Base-by-base conservation (phyloP, 2,888 invertebrate species). In the Ashinkailepas kermadecensis region DNA sequence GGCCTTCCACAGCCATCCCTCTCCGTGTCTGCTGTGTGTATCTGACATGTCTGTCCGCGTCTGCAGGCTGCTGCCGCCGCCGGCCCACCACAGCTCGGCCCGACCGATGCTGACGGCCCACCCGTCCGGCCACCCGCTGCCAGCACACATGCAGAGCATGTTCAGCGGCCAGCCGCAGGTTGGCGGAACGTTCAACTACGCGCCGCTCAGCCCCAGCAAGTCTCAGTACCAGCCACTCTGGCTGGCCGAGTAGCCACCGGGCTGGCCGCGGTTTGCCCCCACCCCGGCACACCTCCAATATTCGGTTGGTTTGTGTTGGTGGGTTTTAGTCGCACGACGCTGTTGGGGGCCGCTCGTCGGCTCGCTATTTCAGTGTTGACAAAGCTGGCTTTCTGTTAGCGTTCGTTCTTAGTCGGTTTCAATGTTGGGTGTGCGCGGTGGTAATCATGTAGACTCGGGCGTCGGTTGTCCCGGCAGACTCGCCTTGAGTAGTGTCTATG, bases 81-180 rank as follows among this genome's bases (percentile, higher is more conserved):
- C 93, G 80, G 95, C 95, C 39, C 95, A 94, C 88, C 94, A 94
- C 89, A 92, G 92, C 85, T 89, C 92, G 56, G 86, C 91, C 91
- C 81, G 90, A 91, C 85, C 87, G 91, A 87, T 90, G 91, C 85
- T 57, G 85, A 85, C 57, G 85, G 86, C 62, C 85, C 85, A 12
- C 85, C 85, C 21, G 85, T 85, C 80, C 90, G 90, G 84, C 84
- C 85, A 21, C 91, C 93, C 88, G 91, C 93, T 83, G 90, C 91
- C 80, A 25, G 80, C 80, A 13, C 81, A 83, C 74, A 67, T 78
- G 83, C 83, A 62, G 82, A 82, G 54, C 21, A 88, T 88, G 87
- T 93, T 93, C 86, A 92, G 92, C 82, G 90, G 92, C 57, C 91
- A 92, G 85, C 89, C 90, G 85, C 91, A 91, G 86, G 90, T 90